Base-by-base conservation (phyloP, 2,888 invertebrate species). In the Melanostoma scalare region DNA sequence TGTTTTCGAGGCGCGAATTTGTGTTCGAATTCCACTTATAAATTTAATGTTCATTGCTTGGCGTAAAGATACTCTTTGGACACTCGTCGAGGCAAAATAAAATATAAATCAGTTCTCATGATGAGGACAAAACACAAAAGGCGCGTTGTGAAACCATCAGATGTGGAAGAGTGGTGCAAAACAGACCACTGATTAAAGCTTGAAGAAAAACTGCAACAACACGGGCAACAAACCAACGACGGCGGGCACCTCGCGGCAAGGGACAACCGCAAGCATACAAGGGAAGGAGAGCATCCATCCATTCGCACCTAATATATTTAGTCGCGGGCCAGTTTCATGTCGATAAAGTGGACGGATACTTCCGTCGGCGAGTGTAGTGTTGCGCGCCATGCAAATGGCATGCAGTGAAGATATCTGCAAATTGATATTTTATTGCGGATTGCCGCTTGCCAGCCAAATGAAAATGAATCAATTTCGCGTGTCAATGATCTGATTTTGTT, bases 1-100 rank as follows among this genome's bases (percentile, higher is more conserved):
- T 60, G 75, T 48, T 67, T 71, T 55, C 10, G 76, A 81, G 81
- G 76, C 72, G 81, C 72, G 81, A 81, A 81, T 81, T 81, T 56
- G 81, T 81, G 76, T 72, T 68, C 61, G 63, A 69, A 73, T 79
- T 73, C 48, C 67, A 79, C 76, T 76, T 81, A 60, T 55, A 55
- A 63, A 61, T 67, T 76, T 60, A 36, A 61, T 75, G 67, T 53
- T 44, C 56, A 61, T 31, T 67, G 58, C 31, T 33, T 40, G 38
- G 42, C 9, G 61, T 33, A 36, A 40, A 67, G 42, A 75, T 68
- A 60, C 46, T 50, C 63, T 46, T 33, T 58, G 33, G 61, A 40
- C 69, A 60, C 40, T 52, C 8, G 55, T 40, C 40, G 4, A 55
- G 35, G 42, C 35, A 61, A 79, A 74, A 68, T 68, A 74, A 71